Base-by-base conservation (phyloP, 2,797 vertebrate genomes). In the Urophycis tenuis region DNA sequence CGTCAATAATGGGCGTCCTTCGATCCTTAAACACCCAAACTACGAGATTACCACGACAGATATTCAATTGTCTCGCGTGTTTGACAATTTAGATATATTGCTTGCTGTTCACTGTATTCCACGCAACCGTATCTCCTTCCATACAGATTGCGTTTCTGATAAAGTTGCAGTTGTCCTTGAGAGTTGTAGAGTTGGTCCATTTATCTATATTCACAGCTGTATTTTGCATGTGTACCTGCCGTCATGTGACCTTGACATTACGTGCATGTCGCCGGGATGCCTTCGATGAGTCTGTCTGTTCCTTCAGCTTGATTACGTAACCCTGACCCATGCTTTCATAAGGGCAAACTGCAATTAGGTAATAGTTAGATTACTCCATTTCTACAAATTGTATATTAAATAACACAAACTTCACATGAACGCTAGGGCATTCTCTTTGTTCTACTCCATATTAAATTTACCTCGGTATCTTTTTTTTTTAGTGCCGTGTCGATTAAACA, bases 251-350 rank as follows among this genome's bases (percentile, higher is more conserved):
- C 22, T 60, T 60, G 22, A 60, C 19, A 60, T 60, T n/a, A 60
- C 7, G 9, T 60, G 53, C 53, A 5, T 60, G 7, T 60, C 22
- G 53, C 10, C 19, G 22, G 17, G 45, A 22, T 12, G 4, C 45
- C 64, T 69, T 69, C 64, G 30, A 3, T 12, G 67, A 79, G 36
- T 73, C 74, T 71, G 71, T 7, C 35, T 79, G 69, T 77, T 36
- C 77, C 73, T 29, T 64, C 8, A 9, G 29, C 6, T 79, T 22
- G 7, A 79, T 93, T 93, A 82, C 83, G 86, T 87, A 93, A 92
- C 92, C 88, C 10, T 90, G 91, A 93, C 83, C 91, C 80, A 81
- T 90, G 0, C 0, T 87, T 85, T 74, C 25, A 75, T 73, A 30
- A 35, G 11, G 34, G 14, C 74, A 71, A 31, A 3, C 15, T 35